phyloP scores from a whole-genome alignment of 2,888 invertebrate species.

The Dynastes hyllus region DNA sequence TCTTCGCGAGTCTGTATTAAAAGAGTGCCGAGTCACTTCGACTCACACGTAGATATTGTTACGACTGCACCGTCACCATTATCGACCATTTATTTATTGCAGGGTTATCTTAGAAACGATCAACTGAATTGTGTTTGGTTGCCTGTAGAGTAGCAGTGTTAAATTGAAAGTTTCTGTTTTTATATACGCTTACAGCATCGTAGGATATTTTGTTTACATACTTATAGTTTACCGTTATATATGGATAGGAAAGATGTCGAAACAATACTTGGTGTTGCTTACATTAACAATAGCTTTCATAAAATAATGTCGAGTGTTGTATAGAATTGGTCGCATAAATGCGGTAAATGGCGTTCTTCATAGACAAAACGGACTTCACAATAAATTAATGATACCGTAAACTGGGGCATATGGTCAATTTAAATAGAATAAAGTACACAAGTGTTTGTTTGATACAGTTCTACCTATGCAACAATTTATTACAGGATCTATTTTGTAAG shows the following conservation, averaged over 20 bases:
- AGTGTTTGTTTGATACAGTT: constrained; percentile 9
- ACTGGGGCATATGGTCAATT: constrained; percentile 17
- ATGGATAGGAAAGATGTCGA: constrained; percentile 23
- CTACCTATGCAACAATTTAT: background rate
- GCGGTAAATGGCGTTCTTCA: constrained; percentile 1
- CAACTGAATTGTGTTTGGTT: constrained; percentile 32
- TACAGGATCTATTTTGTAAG: background rate
- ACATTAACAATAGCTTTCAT: background rate
- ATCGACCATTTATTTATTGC: constrained; percentile 60
- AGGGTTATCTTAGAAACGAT: constrained; percentile 22
- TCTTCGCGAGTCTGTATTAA: constrained; percentile 53
- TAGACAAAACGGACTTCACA: background rate
- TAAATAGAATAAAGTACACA: background rate
- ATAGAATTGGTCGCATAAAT: background rate
- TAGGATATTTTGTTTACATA: constrained; percentile 39
- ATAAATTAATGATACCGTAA: constrained; percentile 3
- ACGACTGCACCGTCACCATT: constrained; percentile 65
- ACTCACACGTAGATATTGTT: constrained; percentile 68
- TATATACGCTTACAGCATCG: constrained; percentile 40
- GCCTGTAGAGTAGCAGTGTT: constrained; percentile 53
- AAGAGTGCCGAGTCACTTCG: constrained; percentile 65
- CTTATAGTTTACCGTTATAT: constrained; percentile 31
- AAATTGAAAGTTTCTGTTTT: constrained; percentile 54
- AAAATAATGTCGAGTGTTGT: constrained; percentile 8
- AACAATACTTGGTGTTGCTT: constrained; percentile 16